Base-by-base conservation (phyloP, 1,140 invertebrate genomes). In the Wasmannia auropunctata region DNA sequence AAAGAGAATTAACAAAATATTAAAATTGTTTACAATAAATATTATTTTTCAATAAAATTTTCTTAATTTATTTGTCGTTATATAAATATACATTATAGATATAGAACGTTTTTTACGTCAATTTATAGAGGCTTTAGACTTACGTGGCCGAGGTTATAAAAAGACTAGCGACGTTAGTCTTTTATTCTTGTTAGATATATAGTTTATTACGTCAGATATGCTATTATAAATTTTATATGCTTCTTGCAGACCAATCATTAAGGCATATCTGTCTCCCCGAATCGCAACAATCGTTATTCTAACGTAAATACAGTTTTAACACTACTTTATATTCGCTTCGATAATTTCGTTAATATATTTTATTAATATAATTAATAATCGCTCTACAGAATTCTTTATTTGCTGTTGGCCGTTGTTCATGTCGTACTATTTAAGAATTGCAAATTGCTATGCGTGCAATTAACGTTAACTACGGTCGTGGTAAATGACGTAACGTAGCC, bases 371-470 rank as follows among this genome's bases (percentile, higher is more conserved):
- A 43, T 81, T n/a, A 1, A 19, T 31, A 58, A 80, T 67, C 37
- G 8, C 11, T 0, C 65, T 85, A 40, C 34, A 80, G 75, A 40
- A 19, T 77, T 11, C 43, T 77, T n/a, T 79, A 65, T 31, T 31
- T 65, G 11, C 22, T 86, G 74, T 34, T 14, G 8, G 62, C 31
- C 10, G 14, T 31, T n/a, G 34, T 86, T 34, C 84, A 86, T 31
- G 7, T 76, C 25, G 11, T 25, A 2, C 16, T 67, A 11, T 49
- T 86, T 19, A 86, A 62, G 54, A 43, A 10, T n/a, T 46, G 3
- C 11, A 75, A 76, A 79, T 28, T 25, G 34, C 60, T 86, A 43
- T n/a, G 31, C 14, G n/a, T 34, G 25, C 84, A 86, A 46, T 54
- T 86, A 65, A 67, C 67, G 5, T 65, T 65, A 14, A 56, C 46